These are phyloP conservation scores for Tetramorium alpestre DNA, from an alignment of 1,140 invertebrate species.

Conservation along the genomic window DNA sequence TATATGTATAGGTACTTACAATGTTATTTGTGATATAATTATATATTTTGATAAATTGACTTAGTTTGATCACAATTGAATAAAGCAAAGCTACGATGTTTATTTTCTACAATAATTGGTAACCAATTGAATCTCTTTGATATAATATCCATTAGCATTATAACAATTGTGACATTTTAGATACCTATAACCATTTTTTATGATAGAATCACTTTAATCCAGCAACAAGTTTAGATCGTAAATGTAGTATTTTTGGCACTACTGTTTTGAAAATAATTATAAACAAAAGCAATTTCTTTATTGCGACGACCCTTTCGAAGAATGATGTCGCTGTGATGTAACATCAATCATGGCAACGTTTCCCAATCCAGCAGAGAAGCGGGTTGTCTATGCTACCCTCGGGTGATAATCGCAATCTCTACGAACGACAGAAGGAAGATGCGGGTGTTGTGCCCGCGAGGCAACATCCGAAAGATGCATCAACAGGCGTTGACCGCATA, in stretches of 20 bases:
- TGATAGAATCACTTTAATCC: neutral
- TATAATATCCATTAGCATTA: neutral
- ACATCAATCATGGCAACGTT: neutral
- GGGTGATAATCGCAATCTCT: slow-evolving; percentile 23
- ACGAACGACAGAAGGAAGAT: slow-evolving; percentile 19
- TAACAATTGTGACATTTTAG: neutral
- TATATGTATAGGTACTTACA: too few species aligned
- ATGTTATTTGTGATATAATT: neutral
- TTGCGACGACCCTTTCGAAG: neutral
- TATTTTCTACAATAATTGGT: neutral
- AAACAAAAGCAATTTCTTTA: neutral
- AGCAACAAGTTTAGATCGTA: too few species aligned
- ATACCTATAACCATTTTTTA: neutral
- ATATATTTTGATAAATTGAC: neutral
- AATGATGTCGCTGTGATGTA: neutral
- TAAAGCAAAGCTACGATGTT: neutral
- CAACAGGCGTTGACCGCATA: slow-evolving; percentile 75
- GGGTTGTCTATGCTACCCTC: neutral
- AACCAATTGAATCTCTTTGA: neutral
- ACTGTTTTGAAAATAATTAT: neutral
- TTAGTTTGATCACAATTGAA: neutral
- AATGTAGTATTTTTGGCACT: neutral
- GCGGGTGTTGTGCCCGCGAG: slow-evolving; percentile 50
- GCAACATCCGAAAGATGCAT: slow-evolving; percentile 69
- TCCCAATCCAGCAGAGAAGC: slow-evolving; percentile 6